phyloP scores from a whole-genome alignment of 2,797 vertebrate species.

The Notolabrus celidotus region DNA sequence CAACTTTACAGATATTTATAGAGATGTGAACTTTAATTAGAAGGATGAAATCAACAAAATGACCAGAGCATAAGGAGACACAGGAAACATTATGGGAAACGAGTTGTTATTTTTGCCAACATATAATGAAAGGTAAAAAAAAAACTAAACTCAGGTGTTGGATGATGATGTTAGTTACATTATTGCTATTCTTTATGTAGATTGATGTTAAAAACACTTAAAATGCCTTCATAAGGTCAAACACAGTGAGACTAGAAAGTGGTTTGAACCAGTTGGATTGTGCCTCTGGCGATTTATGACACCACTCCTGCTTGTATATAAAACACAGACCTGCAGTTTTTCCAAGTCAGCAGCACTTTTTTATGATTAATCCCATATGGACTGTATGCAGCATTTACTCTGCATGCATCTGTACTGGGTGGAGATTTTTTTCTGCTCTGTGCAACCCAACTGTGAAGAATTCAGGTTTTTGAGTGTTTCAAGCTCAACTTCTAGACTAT shows the following conservation, averaged over 20 bases:
- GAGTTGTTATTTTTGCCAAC: not conserved
- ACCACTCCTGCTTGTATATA: constrained; percentile 16
- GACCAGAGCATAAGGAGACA: too few species aligned
- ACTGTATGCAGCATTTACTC: constrained; percentile 30
- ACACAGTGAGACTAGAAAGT: constrained; percentile 1
- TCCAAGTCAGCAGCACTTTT: constrained; percentile 36
- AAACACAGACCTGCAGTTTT: constrained; percentile 35
- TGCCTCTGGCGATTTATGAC: constrained; percentile 39
- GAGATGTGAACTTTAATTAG: not conserved
- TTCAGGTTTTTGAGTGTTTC: not conserved
- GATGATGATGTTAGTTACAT: too few species aligned
- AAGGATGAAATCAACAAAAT: not conserved
- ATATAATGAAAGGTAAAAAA: too few species aligned
- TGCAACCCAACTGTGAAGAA: constrained; percentile 16
- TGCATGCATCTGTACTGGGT: constrained; percentile 17
- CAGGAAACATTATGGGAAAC: not conserved
- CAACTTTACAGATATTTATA: not conserved
- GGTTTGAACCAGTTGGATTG: constrained; percentile 23
- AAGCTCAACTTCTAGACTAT: constrained; percentile 17
- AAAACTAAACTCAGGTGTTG: too few species aligned
- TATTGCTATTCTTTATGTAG: not conserved
- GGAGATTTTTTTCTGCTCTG: constrained; percentile 18
- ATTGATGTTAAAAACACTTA: not conserved
- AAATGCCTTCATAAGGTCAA: not conserved
- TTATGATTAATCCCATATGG: constrained; percentile 45